Evolutionary conservation across 37 sponge, comb jelly and placozoan species (phyloP).

Genomic region (Bolinopsis microptera): DNA sequence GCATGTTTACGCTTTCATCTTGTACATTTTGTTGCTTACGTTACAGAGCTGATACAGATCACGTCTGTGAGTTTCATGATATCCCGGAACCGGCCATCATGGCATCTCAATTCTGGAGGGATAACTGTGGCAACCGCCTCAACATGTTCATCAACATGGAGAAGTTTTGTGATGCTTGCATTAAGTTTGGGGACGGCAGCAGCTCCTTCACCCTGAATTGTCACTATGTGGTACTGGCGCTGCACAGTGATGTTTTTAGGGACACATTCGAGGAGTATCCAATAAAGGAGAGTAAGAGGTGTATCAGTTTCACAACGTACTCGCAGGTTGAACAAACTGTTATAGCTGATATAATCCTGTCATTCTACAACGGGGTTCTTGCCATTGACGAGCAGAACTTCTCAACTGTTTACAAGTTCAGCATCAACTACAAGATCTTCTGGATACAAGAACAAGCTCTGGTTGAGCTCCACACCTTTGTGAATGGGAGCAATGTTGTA

Average conservation of each 20-base stretch:
- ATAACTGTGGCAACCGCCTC: neutral
- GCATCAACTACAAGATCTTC: neutral
- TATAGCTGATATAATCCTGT: neutral
- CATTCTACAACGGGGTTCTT: neutral
- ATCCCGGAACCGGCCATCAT: no score
- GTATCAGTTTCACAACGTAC: neutral
- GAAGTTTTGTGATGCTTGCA: neutral
- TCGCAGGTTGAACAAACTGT: neutral
- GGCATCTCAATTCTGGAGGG: constrained; percentile 21
- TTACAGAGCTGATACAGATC: no score
- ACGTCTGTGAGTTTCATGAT: no score
- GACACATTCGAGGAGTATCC: neutral
- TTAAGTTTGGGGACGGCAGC: neutral
- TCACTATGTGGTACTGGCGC: neutral
- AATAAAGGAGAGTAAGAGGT: neutral
- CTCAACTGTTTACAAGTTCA: neutral
- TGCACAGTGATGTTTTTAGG: constrained; percentile 15
- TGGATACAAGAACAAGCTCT: constrained; percentile 31
- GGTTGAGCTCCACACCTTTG: neutral
- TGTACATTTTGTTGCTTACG: no score
- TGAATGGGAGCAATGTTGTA: neutral
- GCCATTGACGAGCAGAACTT: constrained; percentile 6
- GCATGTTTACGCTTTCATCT: no score
- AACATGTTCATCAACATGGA: constrained; percentile 10
- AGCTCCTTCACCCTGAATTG: neutral